These are phyloP conservation scores for Oxystoma pomonae DNA, from an alignment of 2,888 invertebrate genomes.

Conservation along the genomic window DNA sequence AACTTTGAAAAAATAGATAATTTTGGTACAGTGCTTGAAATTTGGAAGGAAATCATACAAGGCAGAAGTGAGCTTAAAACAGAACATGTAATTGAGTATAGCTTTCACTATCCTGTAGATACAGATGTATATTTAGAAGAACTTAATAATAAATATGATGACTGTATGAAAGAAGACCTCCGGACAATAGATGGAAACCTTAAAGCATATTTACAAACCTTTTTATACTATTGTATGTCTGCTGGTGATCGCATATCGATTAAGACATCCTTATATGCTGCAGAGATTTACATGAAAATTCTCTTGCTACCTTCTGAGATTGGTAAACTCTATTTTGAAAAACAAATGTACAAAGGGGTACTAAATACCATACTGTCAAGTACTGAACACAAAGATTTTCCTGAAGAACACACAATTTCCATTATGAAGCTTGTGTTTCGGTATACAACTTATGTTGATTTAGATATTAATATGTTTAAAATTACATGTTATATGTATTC, in stretches of 20 bases:
- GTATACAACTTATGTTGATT: slow-evolving; percentile 4
- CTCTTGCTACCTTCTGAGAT: slow-evolving; percentile 25
- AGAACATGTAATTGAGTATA: slow-evolving; percentile 29
- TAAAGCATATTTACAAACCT: slow-evolving; percentile 30
- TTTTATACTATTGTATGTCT: slow-evolving; percentile 30
- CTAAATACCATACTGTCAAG: slow-evolving; percentile 16
- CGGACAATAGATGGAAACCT: slow-evolving; percentile 28
- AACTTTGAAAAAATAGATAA: slow-evolving; percentile 26
- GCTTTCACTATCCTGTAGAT: slow-evolving; percentile 32
- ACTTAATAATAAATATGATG: slow-evolving; percentile 26
- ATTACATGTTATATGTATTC: slow-evolving; percentile 24
- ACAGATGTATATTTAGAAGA: slow-evolving; percentile 28
- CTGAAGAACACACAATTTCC: slow-evolving; percentile 16
- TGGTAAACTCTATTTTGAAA: slow-evolving; percentile 29
- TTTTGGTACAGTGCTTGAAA: slow-evolving; percentile 20
- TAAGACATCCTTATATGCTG: slow-evolving; percentile 24
- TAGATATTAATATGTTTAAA: slow-evolving; percentile 15
- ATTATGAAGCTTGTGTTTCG: slow-evolving; percentile 23
- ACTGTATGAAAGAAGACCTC: slow-evolving; percentile 25
- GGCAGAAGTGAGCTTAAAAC: slow-evolving; percentile 22
- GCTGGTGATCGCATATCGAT: slow-evolving; percentile 23
- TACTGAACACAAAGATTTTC: slow-evolving; percentile 13
- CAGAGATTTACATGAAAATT: slow-evolving; percentile 28
- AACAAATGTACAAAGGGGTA: slow-evolving; percentile 24
- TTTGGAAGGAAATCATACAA: slow-evolving; percentile 29